Evolutionary conservation across 2,888 invertebrate genomes (phyloP).

Genomic region (Yponomeuta malinellus): DNA sequence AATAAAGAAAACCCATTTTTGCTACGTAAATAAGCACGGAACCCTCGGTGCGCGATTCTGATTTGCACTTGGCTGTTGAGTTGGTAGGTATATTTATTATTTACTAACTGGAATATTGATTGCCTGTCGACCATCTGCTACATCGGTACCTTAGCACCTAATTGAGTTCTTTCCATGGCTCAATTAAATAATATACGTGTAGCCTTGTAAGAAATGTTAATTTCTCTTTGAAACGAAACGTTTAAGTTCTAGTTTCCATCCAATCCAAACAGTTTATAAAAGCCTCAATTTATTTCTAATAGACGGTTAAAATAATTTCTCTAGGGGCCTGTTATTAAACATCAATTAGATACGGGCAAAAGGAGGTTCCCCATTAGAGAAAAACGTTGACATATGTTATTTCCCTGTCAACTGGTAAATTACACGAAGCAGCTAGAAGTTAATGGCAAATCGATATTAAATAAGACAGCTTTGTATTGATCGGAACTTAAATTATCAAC

Average conservation of each 20-base stretch:
- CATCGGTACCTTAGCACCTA: too few species aligned
- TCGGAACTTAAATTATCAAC: background rate
- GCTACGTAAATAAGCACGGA: too few species aligned
- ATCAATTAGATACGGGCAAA: constrained; percentile 1
- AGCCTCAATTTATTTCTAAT: background rate
- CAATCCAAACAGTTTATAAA: background rate
- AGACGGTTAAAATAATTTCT: background rate
- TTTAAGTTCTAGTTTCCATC: background rate
- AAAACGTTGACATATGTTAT: constrained; percentile 7
- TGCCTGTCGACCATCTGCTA: too few species aligned
- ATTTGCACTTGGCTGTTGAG: too few species aligned
- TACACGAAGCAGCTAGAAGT: background rate
- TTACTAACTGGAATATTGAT: too few species aligned
- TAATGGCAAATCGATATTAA: background rate
- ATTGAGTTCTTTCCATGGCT: too few species aligned
- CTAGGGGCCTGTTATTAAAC: constrained; percentile 4
- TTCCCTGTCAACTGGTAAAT: constrained; percentile 3
- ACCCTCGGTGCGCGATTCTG: too few species aligned
- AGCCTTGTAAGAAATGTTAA: too few species aligned
- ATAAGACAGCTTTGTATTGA: background rate
- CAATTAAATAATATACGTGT: too few species aligned
- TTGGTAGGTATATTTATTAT: too few species aligned
- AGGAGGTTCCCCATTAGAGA: background rate
- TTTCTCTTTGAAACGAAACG: too few species aligned
- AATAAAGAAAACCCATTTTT: too few species aligned